phyloP scores from a whole-genome alignment of 92 coral and sea anemone genomes.

The Muricea muricata region DNA sequence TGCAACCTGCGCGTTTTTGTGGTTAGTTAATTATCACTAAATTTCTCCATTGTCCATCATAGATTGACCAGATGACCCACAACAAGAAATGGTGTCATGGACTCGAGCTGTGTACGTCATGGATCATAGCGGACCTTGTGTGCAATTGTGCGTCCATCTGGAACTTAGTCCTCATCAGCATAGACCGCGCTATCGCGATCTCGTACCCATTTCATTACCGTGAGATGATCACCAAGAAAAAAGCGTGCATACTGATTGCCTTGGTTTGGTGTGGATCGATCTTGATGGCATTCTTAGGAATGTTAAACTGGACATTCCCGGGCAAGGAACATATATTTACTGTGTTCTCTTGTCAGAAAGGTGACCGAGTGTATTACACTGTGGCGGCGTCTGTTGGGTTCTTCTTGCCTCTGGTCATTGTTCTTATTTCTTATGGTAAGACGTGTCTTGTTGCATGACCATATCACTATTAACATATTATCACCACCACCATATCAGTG shows the following conservation, averaged over 20 bases:
- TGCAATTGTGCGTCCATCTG: slow-evolving; percentile 89
- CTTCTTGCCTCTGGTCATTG: slow-evolving; percentile 74
- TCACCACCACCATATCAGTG: not conserved
- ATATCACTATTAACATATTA: not conserved
- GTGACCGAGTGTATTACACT: slow-evolving; percentile 74
- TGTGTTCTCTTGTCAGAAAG: slow-evolving; percentile 40
- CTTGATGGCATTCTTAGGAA: slow-evolving; percentile 55
- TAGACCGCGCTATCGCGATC: slow-evolving; percentile 88
- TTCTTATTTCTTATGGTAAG: slow-evolving; percentile 77
- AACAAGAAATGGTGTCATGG: slow-evolving; percentile 78
- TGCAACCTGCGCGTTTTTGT: not conserved
- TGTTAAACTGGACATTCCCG: slow-evolving; percentile 76
- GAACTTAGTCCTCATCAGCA: slow-evolving; percentile 85
- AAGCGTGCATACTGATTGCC: slow-evolving; percentile 63
- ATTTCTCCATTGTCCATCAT: slow-evolving; percentile 20
- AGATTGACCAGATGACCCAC: slow-evolving; percentile 77
- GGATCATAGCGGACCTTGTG: slow-evolving; percentile 76
- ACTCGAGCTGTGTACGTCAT: slow-evolving; percentile 47
- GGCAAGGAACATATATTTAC: slow-evolving; percentile 48
- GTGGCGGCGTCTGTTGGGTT: slow-evolving; percentile 68
- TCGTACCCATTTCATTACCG: slow-evolving; percentile 89
- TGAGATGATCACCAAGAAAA: slow-evolving; percentile 71
- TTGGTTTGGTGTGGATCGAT: slow-evolving; percentile 74
- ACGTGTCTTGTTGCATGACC: too few species aligned
- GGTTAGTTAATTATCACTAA: not conserved